These are phyloP conservation scores for Reticulitermes lucifugus DNA, from an alignment of 2,888 invertebrate genomes.

Conservation along the genomic window DNA sequence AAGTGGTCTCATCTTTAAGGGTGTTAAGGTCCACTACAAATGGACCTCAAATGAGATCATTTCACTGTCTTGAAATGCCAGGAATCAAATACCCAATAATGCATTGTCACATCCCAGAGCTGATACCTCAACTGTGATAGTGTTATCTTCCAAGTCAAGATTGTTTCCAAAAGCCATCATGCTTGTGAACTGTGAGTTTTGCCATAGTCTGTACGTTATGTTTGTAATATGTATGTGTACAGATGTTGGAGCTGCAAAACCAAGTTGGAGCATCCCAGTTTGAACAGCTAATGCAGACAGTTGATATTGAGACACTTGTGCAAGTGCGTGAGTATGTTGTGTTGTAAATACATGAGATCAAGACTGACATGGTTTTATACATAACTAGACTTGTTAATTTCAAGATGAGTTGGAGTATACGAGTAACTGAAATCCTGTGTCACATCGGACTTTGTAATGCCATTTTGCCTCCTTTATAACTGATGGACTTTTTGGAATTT, in stretches of 20 bases:
- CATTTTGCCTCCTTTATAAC: background rate
- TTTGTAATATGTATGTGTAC: background rate
- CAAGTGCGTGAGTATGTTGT: constrained; percentile 75
- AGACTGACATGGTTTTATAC: constrained; percentile 36
- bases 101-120: no score
- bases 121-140: no score
- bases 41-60: no score
- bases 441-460: background rate
- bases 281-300: constrained; percentile 77
- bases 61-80: no score
- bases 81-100: no score
- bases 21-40: no score
- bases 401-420: background rate
- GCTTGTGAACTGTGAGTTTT: no score
- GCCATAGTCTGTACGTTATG: no score
- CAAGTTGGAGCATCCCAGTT: constrained; percentile 83
- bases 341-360: constrained; percentile 57
- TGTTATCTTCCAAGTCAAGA: no score
- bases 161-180: no score
- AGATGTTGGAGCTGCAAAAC: constrained; percentile 50
- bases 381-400: background rate
- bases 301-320: constrained; percentile 78
- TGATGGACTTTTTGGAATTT: background rate
- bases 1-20: no score
- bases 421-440: background rate